Conservation (phyloP, 2,888 invertebrate genomes). For the Cistogaster globosa region DNA sequence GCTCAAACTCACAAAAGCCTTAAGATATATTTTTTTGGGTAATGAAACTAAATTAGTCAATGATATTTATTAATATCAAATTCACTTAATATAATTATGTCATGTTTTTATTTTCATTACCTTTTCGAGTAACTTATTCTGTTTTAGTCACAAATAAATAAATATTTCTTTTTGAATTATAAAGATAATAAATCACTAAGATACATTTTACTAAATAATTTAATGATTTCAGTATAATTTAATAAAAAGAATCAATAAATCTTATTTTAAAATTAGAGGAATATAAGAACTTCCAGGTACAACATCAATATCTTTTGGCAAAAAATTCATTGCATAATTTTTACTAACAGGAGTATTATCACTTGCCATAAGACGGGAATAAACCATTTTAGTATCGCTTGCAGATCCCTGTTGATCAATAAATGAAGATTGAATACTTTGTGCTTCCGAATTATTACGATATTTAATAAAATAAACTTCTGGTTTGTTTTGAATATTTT, state of each 20-base stretch:
- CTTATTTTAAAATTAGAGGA: conserved; percentile 68
- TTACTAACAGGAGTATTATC: conserved; percentile 75
- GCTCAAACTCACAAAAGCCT: too few species aligned
- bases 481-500: conserved; percentile 58
- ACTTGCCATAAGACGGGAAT: neutral
- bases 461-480: conserved; percentile 74
- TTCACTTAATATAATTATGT: too few species aligned
- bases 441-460: conserved; percentile 67
- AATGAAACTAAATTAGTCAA: too few species aligned
- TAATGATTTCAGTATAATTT: neutral
- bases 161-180: too few species aligned
- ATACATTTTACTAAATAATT: neutral
- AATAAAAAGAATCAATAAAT: neutral
- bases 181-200: neutral
- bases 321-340: conserved; percentile 77
- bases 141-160: too few species aligned
- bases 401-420: conserved; percentile 60
- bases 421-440: conserved; percentile 59
- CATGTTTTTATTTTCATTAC: too few species aligned
- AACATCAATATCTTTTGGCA: conserved; percentile 79
- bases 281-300: conserved; percentile 80
- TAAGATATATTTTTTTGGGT: too few species aligned
- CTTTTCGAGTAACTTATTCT: too few species aligned
- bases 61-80: too few species aligned
- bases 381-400: neutral